These are phyloP conservation scores for Amphiura filiformis DNA, from an alignment of 35 echinoderm and acorn worm species.

Conservation along the genomic window DNA sequence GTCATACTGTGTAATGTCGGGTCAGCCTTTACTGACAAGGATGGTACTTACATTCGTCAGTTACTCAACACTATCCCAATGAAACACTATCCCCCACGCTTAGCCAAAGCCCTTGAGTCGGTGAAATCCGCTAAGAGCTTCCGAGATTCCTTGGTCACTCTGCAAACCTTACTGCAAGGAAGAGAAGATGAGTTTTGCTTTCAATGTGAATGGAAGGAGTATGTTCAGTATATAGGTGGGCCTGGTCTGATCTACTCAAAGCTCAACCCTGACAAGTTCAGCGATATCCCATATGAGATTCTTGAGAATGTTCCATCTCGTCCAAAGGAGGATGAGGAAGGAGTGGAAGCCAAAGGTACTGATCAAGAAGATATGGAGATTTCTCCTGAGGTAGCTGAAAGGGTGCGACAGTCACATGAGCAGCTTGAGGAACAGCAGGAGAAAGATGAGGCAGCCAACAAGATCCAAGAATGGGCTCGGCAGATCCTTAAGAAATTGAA, in stretches of 20 bases:
- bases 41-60: background rate
- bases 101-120: background rate
- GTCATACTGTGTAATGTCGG: constrained; percentile 56
- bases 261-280: background rate
- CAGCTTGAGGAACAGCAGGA: background rate
- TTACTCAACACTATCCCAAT: background rate
- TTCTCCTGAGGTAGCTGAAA: background rate
- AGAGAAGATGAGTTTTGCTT: background rate
- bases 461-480: background rate
- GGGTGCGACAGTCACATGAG: background rate
- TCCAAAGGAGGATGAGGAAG: background rate
- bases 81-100: constrained; percentile 9
- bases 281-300: background rate
- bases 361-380: background rate
- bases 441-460: background rate
- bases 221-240: background rate
- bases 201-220: background rate
- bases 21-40: background rate
- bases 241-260: background rate
- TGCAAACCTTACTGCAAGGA: background rate
- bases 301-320: background rate
- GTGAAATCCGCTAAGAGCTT: background rate
- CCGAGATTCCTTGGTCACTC: background rate
- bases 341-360: background rate
- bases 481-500: background rate